Percentiles rank a stretch among this genome's conserved stretches.
Conservation (phyloP, 2,797 vertebrate genomes). For the Xenops minutus region DNA sequence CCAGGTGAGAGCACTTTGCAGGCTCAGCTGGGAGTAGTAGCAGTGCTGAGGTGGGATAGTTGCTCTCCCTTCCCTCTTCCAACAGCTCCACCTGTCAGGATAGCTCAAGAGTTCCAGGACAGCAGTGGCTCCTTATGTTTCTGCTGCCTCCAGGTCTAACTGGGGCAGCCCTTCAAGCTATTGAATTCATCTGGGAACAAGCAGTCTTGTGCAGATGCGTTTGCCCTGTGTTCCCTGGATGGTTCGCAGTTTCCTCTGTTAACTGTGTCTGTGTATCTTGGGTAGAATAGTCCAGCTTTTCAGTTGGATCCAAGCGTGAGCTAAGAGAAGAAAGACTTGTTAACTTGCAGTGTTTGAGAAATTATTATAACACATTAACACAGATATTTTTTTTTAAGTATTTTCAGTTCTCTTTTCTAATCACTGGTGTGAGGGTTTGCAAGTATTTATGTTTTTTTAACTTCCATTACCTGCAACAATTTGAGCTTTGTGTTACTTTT, state of each 20-base stretch:
- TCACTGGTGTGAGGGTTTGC: background rate
- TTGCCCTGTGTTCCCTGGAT: background rate
- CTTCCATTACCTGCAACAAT: accelerated
- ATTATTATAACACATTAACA: background rate
- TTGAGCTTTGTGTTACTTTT: background rate
- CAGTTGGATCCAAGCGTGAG: accelerated
- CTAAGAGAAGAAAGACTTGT: background rate
- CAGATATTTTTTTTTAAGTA: no score
- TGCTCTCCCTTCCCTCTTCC: background rate
- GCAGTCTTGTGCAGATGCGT: accelerated
- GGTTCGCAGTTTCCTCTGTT: accelerated
- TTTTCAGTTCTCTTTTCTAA: background rate
- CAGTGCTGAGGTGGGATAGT: accelerated
- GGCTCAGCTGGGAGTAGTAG: accelerated
- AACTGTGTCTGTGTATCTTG: no score
- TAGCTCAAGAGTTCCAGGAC: background rate
- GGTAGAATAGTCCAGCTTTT: background rate
- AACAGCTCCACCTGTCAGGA: background rate
- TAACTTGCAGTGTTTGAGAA: background rate
- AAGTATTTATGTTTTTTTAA: background rate
- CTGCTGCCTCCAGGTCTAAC: background rate
- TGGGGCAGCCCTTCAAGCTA: background rate
- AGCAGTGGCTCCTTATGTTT: background rate
- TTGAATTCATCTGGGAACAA: background rate
- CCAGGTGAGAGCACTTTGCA: background rate